Evolutionary conservation across 2,797 vertebrate genomes (phyloP).

Genomic region (Cottoperca gobio): DNA sequence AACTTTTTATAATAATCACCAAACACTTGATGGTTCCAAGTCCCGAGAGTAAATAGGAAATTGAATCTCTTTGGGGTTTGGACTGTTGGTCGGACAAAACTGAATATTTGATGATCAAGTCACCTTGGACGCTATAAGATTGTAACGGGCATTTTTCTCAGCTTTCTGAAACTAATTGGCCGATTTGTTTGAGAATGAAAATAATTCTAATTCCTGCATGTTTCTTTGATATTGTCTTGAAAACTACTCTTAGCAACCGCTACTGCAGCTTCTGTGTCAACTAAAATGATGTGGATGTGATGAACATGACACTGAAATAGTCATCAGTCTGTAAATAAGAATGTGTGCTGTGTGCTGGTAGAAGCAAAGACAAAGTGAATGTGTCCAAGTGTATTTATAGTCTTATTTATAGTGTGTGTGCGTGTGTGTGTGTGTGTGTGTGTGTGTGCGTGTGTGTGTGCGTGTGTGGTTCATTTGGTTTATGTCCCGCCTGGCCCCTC

Average conservation of each 20-base stretch:
- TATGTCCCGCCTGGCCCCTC: slow-evolving; percentile 39
- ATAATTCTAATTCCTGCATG: neutral
- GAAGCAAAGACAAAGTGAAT: neutral
- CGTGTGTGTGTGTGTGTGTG: too few relatives aligned
- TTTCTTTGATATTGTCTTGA: neutral
- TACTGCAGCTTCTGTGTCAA: neutral
- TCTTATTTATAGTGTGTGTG: too few relatives aligned
- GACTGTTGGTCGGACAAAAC: neutral
- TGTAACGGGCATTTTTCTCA: too few relatives aligned
- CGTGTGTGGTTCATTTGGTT: slow-evolving; percentile 29
- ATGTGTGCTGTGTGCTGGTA: neutral
- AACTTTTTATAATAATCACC: too few relatives aligned
- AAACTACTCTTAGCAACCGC: neutral
- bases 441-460: too few relatives aligned
- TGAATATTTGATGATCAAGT: neutral
- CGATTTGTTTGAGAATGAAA: neutral
- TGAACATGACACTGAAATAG: neutral
- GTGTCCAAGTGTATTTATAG: slow-evolving; percentile 40
- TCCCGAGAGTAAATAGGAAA: too few relatives aligned
- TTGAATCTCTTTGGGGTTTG: neutral
- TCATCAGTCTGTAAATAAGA: neutral
- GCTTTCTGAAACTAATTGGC: neutral
- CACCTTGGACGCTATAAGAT: neutral
- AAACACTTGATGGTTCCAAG: neutral
- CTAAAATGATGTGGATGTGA: neutral